Conservation (phyloP, 2,113 vertebrate genomes). For the Megaleporinus macrocephalus region DNA sequence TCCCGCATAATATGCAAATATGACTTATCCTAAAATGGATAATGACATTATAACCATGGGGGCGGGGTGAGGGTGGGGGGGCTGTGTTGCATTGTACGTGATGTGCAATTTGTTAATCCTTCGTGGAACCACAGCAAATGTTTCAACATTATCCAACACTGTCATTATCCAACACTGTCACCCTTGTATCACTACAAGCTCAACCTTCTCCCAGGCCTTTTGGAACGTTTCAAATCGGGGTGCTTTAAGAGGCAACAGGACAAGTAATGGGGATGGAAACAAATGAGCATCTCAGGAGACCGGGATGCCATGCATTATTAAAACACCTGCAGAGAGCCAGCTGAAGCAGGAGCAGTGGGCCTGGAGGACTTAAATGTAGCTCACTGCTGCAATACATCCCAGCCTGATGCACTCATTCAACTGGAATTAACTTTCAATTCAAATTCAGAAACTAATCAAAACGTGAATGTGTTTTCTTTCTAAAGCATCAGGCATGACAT, state of each 20-base stretch:
- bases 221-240: slow-evolving; percentile 28
- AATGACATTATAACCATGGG: slow-evolving; percentile 37
- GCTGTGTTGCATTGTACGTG: neutral
- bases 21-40: slow-evolving; percentile 9
- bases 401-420: slow-evolving; percentile 7
- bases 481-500: slow-evolving; percentile 1
- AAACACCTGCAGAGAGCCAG: slow-evolving; percentile 48
- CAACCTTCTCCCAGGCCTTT: slow-evolving; percentile 33
- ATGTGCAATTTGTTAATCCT: slow-evolving; percentile 21
- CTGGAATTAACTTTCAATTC: neutral
- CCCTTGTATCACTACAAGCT: slow-evolving; percentile 36
- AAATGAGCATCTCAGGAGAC: slow-evolving; percentile 51
- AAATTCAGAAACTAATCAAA: slow-evolving; percentile 30
- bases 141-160: slow-evolving; percentile 32
- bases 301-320: slow-evolving; percentile 48
- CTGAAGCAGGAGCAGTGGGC: slow-evolving; percentile 1
- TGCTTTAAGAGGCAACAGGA: slow-evolving; percentile 39
- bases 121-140: slow-evolving; percentile 16
- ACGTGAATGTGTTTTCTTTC: neutral
- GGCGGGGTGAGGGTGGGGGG: neutral
- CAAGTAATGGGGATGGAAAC: slow-evolving; percentile 38
- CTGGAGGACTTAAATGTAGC: slow-evolving; percentile 27
- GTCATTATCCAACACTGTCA: no score
- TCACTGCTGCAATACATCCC: slow-evolving; percentile 6
- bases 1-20: slow-evolving; percentile 17